Evolutionary conservation across 2,113 vertebrate genomes (phyloP).

Genomic region (Pangasianodon gigas): DNA sequence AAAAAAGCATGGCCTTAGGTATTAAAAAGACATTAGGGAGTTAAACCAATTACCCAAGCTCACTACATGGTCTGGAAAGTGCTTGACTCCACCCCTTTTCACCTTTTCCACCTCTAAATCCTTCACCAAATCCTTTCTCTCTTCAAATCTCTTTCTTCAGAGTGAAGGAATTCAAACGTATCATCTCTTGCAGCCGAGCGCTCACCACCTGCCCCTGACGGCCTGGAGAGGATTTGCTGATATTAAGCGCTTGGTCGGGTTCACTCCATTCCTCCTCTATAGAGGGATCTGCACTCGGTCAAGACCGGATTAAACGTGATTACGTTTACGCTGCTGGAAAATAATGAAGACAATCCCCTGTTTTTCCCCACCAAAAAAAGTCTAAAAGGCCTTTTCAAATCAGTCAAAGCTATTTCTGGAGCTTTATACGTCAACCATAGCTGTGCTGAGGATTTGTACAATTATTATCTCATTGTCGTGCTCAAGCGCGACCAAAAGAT

Average conservation of each 20-base stretch:
- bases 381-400: neutral
- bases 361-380: neutral
- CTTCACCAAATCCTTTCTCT: neutral
- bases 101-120: conserved; percentile 27
- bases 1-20: neutral
- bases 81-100: conserved; percentile 9
- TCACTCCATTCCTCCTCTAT: conserved; percentile 55
- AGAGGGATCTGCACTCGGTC: conserved; percentile 52
- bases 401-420: neutral
- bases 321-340: conserved; percentile 59
- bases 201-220: conserved; percentile 48
- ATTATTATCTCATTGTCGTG: conserved; percentile 20
- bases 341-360: conserved; percentile 41
- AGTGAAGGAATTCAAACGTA: conserved; percentile 47
- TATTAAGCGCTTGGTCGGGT: conserved; percentile 42
- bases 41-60: neutral
- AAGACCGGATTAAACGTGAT: conserved; percentile 63
- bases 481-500: neutral
- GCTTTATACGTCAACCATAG: neutral
- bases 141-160: neutral
- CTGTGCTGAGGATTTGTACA: neutral
- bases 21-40: neutral
- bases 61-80: neutral
- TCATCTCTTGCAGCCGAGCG: conserved; percentile 46
- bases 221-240: conserved; percentile 51